Evolutionary conservation across 2,888 invertebrate species (phyloP), one percentile per base, ranked within the genome.

Genomic region (Agonum fuliginosum): DNA sequence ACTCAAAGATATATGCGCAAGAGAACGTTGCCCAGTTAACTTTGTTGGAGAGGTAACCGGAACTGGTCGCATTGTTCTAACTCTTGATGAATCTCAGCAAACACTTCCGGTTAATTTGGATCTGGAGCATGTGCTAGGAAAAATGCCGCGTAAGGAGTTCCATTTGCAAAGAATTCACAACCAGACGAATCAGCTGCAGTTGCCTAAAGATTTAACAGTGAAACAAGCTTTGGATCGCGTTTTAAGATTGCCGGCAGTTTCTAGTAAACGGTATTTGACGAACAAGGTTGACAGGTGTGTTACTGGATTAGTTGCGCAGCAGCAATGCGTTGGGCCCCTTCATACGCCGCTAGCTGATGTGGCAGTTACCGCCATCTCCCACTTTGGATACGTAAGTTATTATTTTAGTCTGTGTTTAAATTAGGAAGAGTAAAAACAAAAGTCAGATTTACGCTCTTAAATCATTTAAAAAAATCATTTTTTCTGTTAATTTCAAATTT

Each of bases 271-370:
- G 81, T 98, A 96, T 85, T 89, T 98, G 46, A 98, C 97, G 0
- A 98, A 95, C 84, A 98, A 98, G 90, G 98, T 98, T 12, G 95
- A 96, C 86, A 91, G 98, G 46, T 98, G 97, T 85, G 98, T 62
- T 30, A 94, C 97, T 1, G 99, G 99, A 0, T 88, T 99, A 12
- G 91, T 99, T 76, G 99, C 97, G 0, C 98, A 98, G 86, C 99
- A 99, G 84, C 99, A 99, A 86, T 99, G 99, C 85, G 97, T 99
- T 20, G 99, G 99, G 0, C 98, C 98, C 0, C 87, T 99, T 0
- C 99, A 99, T 86, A 97, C 97, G 0, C 99, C 99, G 0, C 88
- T 99, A 2, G 96, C 98, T 0, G 97, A 99, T 87, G 97, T 95
- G 78, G 98, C 96, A 0, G 93, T 98, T 65, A 92, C 94, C 3